Conservation (phyloP, 2,888 invertebrate species). For the Eledone cirrhosa region DNA sequence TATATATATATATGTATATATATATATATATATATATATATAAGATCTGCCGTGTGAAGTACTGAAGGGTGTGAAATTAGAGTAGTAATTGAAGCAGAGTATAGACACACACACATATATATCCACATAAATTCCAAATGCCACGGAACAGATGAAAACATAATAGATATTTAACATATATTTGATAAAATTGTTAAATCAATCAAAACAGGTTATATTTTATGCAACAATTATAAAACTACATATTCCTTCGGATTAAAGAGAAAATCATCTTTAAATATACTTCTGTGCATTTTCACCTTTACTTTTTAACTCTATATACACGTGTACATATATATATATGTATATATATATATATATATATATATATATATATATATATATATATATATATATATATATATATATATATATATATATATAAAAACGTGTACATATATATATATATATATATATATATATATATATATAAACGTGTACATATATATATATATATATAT, state of each 20-base stretch:
- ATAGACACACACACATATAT: background rate
- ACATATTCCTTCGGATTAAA: too few relatives aligned
- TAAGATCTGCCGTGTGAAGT: too few relatives aligned
- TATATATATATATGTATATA: background rate
- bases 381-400: background rate
- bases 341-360: background rate
- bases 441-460: constrained; percentile 1
- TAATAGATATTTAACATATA: too few relatives aligned
- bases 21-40: constrained; percentile 2
- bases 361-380: constrained; percentile 2
- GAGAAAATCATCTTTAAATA: too few relatives aligned
- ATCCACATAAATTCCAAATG: background rate
- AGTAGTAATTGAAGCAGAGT: too few relatives aligned
- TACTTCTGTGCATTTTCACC: background rate
- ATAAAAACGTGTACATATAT: too few relatives aligned
- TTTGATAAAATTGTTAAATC: too few relatives aligned
- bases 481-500: constrained; percentile 2
- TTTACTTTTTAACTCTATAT: too few relatives aligned
- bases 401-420: background rate
- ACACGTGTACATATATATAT: background rate
- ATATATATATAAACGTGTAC: background rate
- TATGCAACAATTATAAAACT: too few relatives aligned
- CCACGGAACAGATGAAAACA: too few relatives aligned
- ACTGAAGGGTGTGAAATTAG: too few relatives aligned
- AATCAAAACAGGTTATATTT: too few relatives aligned